Evolutionary conservation across 2,888 invertebrate genomes (phyloP), one percentile per base, ranked within the genome.

Genomic region (Hypercompe scribonia): DNA sequence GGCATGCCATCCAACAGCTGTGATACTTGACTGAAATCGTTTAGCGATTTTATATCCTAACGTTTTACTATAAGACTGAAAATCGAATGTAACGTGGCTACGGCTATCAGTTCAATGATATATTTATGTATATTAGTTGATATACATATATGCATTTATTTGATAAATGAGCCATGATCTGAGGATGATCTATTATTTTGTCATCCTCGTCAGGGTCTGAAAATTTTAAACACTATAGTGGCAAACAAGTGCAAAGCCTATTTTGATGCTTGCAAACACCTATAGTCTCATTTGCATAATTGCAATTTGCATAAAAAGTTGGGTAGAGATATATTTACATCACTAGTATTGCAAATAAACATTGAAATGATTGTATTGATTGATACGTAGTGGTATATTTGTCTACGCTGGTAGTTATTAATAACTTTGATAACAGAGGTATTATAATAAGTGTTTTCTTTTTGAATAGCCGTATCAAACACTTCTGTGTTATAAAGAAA

Each of bases 1-100:
- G 66, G 65, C 74, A 75, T 78, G 77, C 75, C 77, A 80, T 80
- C 84, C 78, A 81, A 84, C 84, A 84, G 83, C 84, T 84, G 84
- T 81, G 78, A 67, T 72, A 72, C 73, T 75, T 75, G 72, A 58
- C 54, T 50, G 68, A 46, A 64, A 63, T 28, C 42, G 34, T 74
- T 76, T 68, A 69, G 64, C 63, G 63, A 84, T 72, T 79, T 61
- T 73, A 64, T 64, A 34, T 72, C 71, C 78, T 68, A 31, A 42
- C 0, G 0, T 24, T 18, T 13, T 0, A 11, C 0, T 0, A 61
- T 79, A 84, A 65, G 69, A 76, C 76, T 72, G 61, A 75, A 65
- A 70, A 77, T 84, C 18, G 54, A 0, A 8, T 61, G 31, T n/a
- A 31, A 18, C 7, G 71, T 74, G 65, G 65, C 50, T 70, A 76